Evolutionary conservation across 2,113 vertebrate species (phyloP), one percentile per base, ranked within the genome.

Genomic region (Spilogale gracilis): DNA sequence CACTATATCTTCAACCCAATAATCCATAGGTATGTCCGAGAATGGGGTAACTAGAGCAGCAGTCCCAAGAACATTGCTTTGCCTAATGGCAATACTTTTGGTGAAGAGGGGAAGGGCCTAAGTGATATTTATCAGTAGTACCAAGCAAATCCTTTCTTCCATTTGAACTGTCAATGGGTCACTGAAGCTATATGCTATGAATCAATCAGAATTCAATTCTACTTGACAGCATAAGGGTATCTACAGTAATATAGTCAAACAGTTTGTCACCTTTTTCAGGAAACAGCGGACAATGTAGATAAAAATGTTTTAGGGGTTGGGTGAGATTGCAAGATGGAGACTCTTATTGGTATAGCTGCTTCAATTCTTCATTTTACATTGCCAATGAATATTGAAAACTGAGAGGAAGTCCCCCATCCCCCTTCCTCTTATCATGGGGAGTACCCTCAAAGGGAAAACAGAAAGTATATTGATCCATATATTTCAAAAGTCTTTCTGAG

Each of bases 121-220:
- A 45, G 6, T 30, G 84, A 45, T 27, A 69, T 43, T 65, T 10
- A 11, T n/a, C 23, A 58, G 30, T 6, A 73, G 38, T 13, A 20
- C n/a, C 25, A 84, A 90, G 67, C 5, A 94, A 93, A 92, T 45
- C n/a, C 18, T 90, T 89, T 12, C 74, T 89, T 79, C 43, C 48
- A 54, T 45, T 21, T 63, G 23, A 88, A 89, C 54, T n/a, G 48
- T 56, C 25, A 82, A 14, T 27, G 73, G 38, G 80, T 38, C 25
- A 54, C 48, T 69, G 6, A 3, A 45, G 30, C 50, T 30, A 32
- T 17, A 71, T 60, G 13, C 50, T 96, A 60, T 67, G 71, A 80
- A n/a, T 87, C 71, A 73, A 58, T 2, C 61, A 56, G 38, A 65
- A 95, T 43, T 89, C 54, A 25, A 87, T 61, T n/a, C 13, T 80